phyloP scores from a whole-genome alignment of 2,113 vertebrate genomes.

The Rhynchomys soricoides region DNA sequence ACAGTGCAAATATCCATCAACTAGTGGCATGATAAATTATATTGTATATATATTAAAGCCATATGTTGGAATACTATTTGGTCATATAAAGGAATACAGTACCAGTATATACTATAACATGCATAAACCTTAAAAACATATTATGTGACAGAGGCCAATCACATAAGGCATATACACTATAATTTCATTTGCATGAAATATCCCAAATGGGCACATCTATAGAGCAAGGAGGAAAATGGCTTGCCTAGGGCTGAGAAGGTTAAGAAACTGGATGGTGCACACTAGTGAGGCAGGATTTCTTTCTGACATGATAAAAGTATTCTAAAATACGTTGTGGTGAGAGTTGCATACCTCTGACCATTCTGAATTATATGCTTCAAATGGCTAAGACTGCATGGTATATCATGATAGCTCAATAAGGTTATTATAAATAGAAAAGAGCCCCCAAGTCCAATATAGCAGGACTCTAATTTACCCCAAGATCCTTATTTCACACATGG shows the following conservation, averaged over 20 bases:
- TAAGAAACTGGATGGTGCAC: background rate
- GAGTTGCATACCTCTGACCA: background rate
- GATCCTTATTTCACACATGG: background rate
- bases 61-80: constrained; percentile 30
- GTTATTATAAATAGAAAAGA: constrained; percentile 1
- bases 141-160: background rate
- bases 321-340: background rate
- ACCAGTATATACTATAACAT: background rate
- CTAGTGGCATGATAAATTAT: background rate
- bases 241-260: background rate
- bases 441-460: background rate
- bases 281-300: background rate
- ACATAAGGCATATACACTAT: background rate
- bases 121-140: constrained; percentile 43
- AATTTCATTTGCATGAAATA: constrained; percentile 11
- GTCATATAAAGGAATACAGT: constrained; percentile 13
- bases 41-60: background rate
- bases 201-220: constrained; percentile 4
- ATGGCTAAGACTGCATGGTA: background rate
- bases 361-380: constrained; percentile 21
- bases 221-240: background rate
- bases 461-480: constrained; percentile 33
- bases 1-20: background rate
- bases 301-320: background rate
- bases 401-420: constrained; percentile 19